Evolutionary conservation across 37 sponge, comb jelly and placozoan genomes (phyloP), one percentile per base, ranked within the genome.

Genomic region (Bolinopsis microptera): DNA sequence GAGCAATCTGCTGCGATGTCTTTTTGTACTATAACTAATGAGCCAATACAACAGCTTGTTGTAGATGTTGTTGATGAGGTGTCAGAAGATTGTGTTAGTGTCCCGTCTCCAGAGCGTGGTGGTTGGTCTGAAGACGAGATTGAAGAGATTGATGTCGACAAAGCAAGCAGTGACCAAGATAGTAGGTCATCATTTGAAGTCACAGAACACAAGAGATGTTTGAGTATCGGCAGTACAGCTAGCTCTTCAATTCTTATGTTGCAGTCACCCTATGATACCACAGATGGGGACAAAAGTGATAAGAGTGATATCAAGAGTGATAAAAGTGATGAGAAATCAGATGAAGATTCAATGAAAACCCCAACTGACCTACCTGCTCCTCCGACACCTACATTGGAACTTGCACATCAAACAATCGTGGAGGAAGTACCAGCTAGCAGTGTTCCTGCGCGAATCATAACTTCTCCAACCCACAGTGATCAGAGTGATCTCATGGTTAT

Each of bases 211-310:
- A 77, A 77, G 80, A 27, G 80, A 77, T 77, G 80, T 34, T 36
- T 77, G 35, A 77, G 80, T 23, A 39, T 41, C 24, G 90, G 90
- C 61, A 86, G 90, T 25, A 86, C 90, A 25, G 35, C 90, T 48
- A 86, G 90, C 35, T 86, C 90, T 25, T 86, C 90, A 5, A 41
- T 86, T 1, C 61, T 86, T 1, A 86, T 86, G 90, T 38, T 86
- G 3, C 90, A 86, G 24, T 86, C 90, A 0, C 90, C 90, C 0
- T 24, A 39, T 28, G 90, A 86, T 22, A 80, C 38, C 36, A 80
- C 38, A 35, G 28, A 22, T 8, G 38, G 27, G 31, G 75, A 72
- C 18, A 72, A 8, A 72, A 28, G 3, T 28, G 90, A 86, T 25
- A 80, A 35, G 38, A 80, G 38, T 80, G 38, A 22, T 2, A 30